Percentiles rank a stretch among this genome's conserved stretches.
Evolutionary conservation across 2,888 invertebrate species (phyloP).

Genomic region (Noctua pronuba): DNA sequence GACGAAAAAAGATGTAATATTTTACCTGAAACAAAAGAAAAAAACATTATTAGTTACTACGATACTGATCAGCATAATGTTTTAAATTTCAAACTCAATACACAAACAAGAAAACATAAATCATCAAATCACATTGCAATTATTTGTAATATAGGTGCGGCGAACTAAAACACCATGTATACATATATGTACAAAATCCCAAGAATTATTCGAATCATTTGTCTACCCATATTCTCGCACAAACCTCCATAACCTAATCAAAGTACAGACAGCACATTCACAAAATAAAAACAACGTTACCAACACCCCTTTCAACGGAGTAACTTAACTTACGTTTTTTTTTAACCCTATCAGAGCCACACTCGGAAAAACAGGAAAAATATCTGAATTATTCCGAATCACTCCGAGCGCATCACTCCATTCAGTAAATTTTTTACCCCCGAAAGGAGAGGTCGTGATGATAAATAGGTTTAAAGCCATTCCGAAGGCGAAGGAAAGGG

Average conservation of each 20-base stretch:
- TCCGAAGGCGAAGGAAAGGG: slow-evolving; percentile 64
- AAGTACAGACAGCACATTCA: slow-evolving; percentile 31
- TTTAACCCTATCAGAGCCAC: slow-evolving; percentile 55
- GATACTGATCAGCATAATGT: not conserved
- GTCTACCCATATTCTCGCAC: slow-evolving; percentile 6
- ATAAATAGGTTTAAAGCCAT: slow-evolving; percentile 77
- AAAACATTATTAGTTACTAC: not conserved
- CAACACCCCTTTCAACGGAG: slow-evolving; percentile 7
- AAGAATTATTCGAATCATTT: slow-evolving; percentile 39
- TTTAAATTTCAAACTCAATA: not conserved
- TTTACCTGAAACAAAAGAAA: slow-evolving; percentile 57
- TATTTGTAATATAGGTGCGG: not conserved
- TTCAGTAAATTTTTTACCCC: slow-evolving; percentile 57
- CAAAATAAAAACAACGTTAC: slow-evolving; percentile 35
- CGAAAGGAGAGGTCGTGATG: slow-evolving; percentile 66
- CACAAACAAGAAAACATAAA: not conserved
- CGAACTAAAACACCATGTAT: not conserved
- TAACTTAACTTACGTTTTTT: slow-evolving; percentile 10
- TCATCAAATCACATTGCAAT: not conserved
- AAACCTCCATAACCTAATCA: slow-evolving; percentile 15
- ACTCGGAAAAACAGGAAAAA: slow-evolving; percentile 49
- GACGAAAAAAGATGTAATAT: not conserved
- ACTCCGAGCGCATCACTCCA: slow-evolving; percentile 47
- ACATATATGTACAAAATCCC: not conserved
- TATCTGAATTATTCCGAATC: slow-evolving; percentile 58